These are phyloP conservation scores for Phytoseiulus persimilis DNA, from an alignment of 2,888 invertebrate genomes.

Conservation along the genomic window DNA sequence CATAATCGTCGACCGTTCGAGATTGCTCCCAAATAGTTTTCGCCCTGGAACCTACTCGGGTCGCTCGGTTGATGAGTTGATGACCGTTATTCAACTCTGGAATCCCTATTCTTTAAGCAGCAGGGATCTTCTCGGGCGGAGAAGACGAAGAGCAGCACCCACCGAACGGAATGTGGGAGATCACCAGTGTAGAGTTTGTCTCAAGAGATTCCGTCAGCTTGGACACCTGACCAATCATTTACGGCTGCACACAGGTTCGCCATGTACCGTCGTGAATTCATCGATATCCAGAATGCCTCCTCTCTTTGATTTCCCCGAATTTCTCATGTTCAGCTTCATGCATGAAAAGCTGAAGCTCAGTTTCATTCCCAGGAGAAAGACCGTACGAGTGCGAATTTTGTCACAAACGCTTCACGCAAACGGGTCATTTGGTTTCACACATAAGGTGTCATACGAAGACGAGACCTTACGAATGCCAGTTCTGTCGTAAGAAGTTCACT, in stretches of 20 bases:
- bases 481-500: slow-evolving; percentile 17
- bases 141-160: background rate
- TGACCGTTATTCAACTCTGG: too few relatives aligned
- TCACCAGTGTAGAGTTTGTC: slow-evolving; percentile 11
- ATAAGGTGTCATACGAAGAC: slow-evolving; percentile 31
- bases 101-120: background rate
- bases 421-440: slow-evolving; percentile 25
- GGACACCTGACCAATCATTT: slow-evolving; percentile 27
- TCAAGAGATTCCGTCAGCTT: slow-evolving; percentile 16
- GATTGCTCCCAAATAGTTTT: too few relatives aligned
- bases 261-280: too few relatives aligned
- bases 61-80: too few relatives aligned
- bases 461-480: slow-evolving; percentile 27
- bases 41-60: too few relatives aligned
- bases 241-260: slow-evolving; percentile 12
- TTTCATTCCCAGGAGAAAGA: background rate
- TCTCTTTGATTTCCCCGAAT: too few relatives aligned
- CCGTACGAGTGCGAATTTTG: slow-evolving; percentile 26
- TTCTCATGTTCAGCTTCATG: too few relatives aligned
- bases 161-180: slow-evolving; percentile 30
- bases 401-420: slow-evolving; percentile 23
- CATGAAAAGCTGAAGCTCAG: background rate
- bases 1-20: too few relatives aligned
- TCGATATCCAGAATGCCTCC: too few relatives aligned
- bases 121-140: slow-evolving; percentile 13